phyloP scores from a whole-genome alignment of 1,140 invertebrate species.

The Drosophila teissieri region DNA sequence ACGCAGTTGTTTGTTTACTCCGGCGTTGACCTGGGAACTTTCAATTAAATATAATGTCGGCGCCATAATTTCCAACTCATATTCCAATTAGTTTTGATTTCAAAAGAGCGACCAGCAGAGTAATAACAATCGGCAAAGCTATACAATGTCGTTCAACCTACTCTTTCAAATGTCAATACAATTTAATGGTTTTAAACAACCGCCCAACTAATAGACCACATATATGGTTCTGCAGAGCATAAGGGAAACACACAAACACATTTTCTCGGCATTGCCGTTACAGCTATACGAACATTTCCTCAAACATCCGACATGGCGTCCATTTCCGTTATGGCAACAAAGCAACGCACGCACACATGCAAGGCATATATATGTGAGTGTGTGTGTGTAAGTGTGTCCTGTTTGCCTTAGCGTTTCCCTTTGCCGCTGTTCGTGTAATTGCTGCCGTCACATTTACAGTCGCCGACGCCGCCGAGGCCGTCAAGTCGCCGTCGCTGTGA shows the following conservation, averaged over 20 bases:
- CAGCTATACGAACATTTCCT: slow-evolving; percentile 75
- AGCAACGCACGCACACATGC: slow-evolving; percentile 33
- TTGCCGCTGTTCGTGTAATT: slow-evolving; percentile 41
- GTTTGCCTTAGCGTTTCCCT: slow-evolving; percentile 40
- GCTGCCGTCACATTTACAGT: slow-evolving; percentile 40
- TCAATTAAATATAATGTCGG: slow-evolving; percentile 17
- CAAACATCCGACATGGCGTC: slow-evolving; percentile 77
- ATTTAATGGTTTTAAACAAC: slow-evolving; percentile 35
- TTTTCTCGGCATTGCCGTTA: slow-evolving; percentile 51
- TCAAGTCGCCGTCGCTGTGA: slow-evolving; percentile 58
- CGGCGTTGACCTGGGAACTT: neutral
- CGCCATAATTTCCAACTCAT: slow-evolving; percentile 14
- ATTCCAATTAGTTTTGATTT: slow-evolving; percentile 30
- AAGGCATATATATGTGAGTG: slow-evolving; percentile 1
- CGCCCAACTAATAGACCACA: slow-evolving; percentile 38
- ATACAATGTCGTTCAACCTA: slow-evolving; percentile 16
- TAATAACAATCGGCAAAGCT: slow-evolving; percentile 22
- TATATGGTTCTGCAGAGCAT: slow-evolving; percentile 18
- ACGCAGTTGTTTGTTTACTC: neutral
- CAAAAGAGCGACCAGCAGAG: slow-evolving; percentile 2
- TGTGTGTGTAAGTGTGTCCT: slow-evolving; percentile 3
- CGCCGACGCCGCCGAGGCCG: slow-evolving; percentile 49
- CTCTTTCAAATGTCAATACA: slow-evolving; percentile 26
- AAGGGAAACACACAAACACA: slow-evolving; percentile 37
- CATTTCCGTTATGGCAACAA: slow-evolving; percentile 81